Evolutionary conservation across 1,140 invertebrate genomes (phyloP).

Genomic region (Drosophila ficusphila): DNA sequence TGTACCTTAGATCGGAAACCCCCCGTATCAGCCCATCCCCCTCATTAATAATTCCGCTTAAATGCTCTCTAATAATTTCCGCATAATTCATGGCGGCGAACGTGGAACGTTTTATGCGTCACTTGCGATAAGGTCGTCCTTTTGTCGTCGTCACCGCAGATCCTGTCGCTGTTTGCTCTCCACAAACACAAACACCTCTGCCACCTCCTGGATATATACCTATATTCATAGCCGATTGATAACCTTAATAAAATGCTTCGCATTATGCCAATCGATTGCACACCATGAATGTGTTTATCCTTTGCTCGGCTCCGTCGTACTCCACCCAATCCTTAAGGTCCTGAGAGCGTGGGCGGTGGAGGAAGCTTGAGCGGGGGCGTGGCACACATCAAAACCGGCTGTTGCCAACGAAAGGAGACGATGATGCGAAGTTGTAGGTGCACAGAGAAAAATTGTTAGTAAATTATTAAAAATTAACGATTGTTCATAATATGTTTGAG

Average conservation of each 20-base stretch:
- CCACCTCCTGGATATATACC: conserved; percentile 32
- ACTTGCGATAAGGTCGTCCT: conserved; percentile 68
- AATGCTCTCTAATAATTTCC: conserved; percentile 83
- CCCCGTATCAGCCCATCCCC: conserved; percentile 7
- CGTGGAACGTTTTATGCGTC: conserved; percentile 75
- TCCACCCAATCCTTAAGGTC: not conserved
- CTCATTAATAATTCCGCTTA: conserved; percentile 81
- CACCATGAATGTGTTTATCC: conserved; percentile 83
- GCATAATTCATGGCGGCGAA: conserved; percentile 74
- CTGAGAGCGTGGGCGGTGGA: conserved; percentile 8
- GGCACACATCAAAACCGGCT: conserved; percentile 73
- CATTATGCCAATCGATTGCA: conserved; percentile 83
- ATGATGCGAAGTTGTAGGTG: conserved; percentile 34
- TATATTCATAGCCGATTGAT: conserved; percentile 80
- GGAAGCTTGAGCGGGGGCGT: conserved; percentile 19
- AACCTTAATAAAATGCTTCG: conserved; percentile 83
- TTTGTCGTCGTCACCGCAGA: conserved; percentile 43
- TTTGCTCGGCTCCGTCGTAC: conserved; percentile 53
- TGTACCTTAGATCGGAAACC: conserved; percentile 8
- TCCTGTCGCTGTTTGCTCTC: conserved; percentile 54
- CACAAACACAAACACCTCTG: conserved; percentile 65
- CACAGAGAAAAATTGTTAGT: conserved; percentile 8
- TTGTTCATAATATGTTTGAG: too few relatives aligned
- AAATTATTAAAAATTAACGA: too few relatives aligned
- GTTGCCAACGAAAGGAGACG: conserved; percentile 59